These are phyloP conservation scores for Chlorodrepanis virens DNA, from an alignment of 2,113 vertebrate genomes.

Conservation along the genomic window DNA sequence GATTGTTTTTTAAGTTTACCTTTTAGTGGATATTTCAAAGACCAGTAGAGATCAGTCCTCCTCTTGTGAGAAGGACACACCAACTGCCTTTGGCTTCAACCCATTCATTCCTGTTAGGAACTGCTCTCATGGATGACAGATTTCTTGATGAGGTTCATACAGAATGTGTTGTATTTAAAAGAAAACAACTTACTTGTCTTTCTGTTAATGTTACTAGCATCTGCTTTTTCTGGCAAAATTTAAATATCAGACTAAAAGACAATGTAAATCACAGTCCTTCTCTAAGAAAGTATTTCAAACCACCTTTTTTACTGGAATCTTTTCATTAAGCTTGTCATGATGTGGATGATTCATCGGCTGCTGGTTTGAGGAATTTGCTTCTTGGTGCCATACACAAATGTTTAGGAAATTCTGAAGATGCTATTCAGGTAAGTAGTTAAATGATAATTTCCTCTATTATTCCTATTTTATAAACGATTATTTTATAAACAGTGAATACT, in stretches of 20 bases:
- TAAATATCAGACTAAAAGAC: neutral
- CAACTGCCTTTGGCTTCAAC: neutral
- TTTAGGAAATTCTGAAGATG: constrained; percentile 92
- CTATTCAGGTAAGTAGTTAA: constrained; percentile 80
- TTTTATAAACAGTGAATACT: neutral
- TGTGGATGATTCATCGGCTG: constrained; percentile 82
- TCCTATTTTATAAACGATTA: neutral
- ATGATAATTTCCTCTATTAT: neutral
- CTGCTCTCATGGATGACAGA: neutral
- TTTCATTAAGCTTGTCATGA: constrained; percentile 86
- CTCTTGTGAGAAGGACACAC: neutral
- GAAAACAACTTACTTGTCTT: neutral
- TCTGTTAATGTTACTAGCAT: neutral
- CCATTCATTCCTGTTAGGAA: neutral
- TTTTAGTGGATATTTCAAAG: neutral
- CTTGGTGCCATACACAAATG: constrained; percentile 97
- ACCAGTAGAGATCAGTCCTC: neutral
- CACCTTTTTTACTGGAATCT: neutral
- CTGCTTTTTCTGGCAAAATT: neutral
- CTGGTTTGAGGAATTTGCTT: constrained; percentile 90
- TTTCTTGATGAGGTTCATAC: neutral
- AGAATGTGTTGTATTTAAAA: neutral
- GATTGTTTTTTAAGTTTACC: neutral
- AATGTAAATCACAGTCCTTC: neutral
- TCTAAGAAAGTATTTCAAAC: neutral